Percentiles rank a stretch among this genome's conserved stretches.
Conservation (phyloP, 2,888 invertebrate species). For the Carterocephalus palaemon region DNA sequence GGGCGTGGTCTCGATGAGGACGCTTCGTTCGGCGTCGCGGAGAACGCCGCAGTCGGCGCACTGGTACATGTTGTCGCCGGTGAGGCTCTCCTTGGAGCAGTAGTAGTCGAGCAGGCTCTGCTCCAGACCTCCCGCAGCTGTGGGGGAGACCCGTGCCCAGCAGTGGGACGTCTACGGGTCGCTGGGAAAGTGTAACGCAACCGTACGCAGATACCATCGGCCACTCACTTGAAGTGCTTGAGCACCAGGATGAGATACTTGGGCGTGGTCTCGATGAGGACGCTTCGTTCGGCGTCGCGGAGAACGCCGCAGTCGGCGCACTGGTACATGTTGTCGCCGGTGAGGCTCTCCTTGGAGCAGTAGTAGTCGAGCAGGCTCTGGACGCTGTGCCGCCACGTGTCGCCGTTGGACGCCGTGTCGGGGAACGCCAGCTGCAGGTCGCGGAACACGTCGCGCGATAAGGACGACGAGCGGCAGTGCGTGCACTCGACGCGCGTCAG, state of each 20-base stretch:
- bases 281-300: constrained; percentile 84
- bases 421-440: constrained; percentile 90
- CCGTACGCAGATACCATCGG: too few relatives aligned
- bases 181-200: too few relatives aligned
- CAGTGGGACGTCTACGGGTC: too few relatives aligned
- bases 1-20: constrained; percentile 86
- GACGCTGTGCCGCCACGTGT: constrained; percentile 84
- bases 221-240: constrained; percentile 85
- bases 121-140: too few relatives aligned
- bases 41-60: too few relatives aligned
- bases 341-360: constrained; percentile 86
- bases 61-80: too few relatives aligned
- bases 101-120: too few relatives aligned
- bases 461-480: constrained; percentile 84
- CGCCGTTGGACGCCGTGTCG: constrained; percentile 87
- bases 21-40: too few relatives aligned
- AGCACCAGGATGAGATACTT: constrained; percentile 88
- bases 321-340: constrained; percentile 89
- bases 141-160: too few relatives aligned
- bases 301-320: constrained; percentile 87
- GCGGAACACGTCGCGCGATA: constrained; percentile 87
- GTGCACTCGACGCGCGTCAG: constrained; percentile 86
- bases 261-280: constrained; percentile 83
- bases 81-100: too few relatives aligned
- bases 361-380: constrained; percentile 88